Evolutionary conservation across 2,888 invertebrate species (phyloP).

Genomic region (Drosophila eohydei): DNA sequence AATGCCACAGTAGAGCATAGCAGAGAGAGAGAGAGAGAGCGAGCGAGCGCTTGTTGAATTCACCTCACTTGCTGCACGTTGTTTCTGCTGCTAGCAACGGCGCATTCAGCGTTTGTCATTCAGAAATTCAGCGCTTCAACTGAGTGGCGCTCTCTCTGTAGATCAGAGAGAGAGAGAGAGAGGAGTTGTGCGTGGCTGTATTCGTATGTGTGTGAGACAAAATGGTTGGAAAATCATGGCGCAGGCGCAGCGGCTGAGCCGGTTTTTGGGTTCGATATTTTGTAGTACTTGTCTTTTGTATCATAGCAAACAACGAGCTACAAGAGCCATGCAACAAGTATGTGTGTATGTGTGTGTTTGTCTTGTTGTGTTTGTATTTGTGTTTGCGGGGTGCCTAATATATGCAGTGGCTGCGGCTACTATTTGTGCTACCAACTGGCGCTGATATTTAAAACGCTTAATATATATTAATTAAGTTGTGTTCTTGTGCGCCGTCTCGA

Average conservation of each 20-base stretch:
- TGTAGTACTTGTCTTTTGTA: slow-evolving; percentile 47
- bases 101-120: slow-evolving; percentile 66
- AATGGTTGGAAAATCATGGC: slow-evolving; percentile 76
- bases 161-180: neutral
- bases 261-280: slow-evolving; percentile 53
- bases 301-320: slow-evolving; percentile 44
- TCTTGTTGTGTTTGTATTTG: slow-evolving; percentile 13
- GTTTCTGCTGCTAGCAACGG: slow-evolving; percentile 18
- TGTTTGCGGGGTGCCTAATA: slow-evolving; percentile 47
- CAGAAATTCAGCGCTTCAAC: slow-evolving; percentile 67
- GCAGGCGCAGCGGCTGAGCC: slow-evolving; percentile 65
- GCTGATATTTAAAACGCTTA: slow-evolving; percentile 49
- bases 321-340: slow-evolving; percentile 12
- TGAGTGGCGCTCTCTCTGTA: slow-evolving; percentile 15
- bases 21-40: slow-evolving; percentile 11
- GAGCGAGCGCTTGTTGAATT: slow-evolving; percentile 42
- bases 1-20: slow-evolving; percentile 61
- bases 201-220: slow-evolving; percentile 56
- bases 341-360: neutral
- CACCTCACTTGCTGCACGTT: slow-evolving; percentile 66
- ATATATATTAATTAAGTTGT: slow-evolving; percentile 76
- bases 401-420: slow-evolving; percentile 48
- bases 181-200: neutral
- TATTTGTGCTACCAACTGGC: slow-evolving; percentile 48
- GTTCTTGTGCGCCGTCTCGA: slow-evolving; percentile 10